These are phyloP conservation scores for Athalia circularis DNA, from an alignment of 2,888 invertebrate species.

Conservation along the genomic window DNA sequence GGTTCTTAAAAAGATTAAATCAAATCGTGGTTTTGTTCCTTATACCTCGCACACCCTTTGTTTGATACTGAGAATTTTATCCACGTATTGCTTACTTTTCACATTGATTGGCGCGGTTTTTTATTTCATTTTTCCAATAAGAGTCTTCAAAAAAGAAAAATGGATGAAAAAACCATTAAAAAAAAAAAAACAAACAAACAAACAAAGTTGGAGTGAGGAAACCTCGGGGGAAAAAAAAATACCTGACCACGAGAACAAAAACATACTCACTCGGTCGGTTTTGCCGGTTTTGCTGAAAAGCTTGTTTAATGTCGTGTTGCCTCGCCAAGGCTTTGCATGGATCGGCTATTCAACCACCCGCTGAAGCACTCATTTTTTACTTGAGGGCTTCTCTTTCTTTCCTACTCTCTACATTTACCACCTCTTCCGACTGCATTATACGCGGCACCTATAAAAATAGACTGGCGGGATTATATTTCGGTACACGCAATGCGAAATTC, in stretches of 20 bases:
- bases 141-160: no score
- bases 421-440: constrained; percentile 15
- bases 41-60: no score
- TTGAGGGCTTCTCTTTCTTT: not conserved
- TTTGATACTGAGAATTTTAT: no score
- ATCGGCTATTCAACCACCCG: constrained; percentile 21
- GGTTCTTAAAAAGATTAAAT: no score
- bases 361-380: constrained; percentile 19
- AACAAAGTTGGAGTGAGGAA: not conserved
- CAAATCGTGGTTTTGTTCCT: no score
- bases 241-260: constrained; percentile 10
- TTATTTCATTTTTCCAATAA: no score
- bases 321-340: constrained; percentile 43
- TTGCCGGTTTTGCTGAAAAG: constrained; percentile 25
- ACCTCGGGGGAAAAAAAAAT: not conserved
- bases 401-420: not conserved
- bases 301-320: constrained; percentile 52
- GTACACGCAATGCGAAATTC: constrained; percentile 6
- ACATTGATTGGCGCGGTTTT: no score
- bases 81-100: no score
- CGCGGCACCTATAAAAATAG: not conserved
- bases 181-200: not conserved
- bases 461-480: constrained; percentile 6
- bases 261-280: constrained; percentile 11
- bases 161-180: not conserved